Base-by-base conservation (phyloP, 2,888 invertebrate species). In the Oegoconia quadripuncta region DNA sequence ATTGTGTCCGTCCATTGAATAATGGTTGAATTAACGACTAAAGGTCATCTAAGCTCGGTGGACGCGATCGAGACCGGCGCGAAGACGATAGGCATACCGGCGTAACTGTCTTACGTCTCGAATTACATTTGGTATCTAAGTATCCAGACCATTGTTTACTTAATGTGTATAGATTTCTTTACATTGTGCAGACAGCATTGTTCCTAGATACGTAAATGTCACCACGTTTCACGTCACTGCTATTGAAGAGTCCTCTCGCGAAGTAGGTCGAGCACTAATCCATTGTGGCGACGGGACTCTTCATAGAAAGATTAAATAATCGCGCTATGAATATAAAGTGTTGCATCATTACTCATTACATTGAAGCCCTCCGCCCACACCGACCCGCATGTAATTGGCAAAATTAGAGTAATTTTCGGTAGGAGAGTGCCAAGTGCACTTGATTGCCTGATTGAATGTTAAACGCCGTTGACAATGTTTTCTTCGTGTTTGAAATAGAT, bases 381-480 rank as follows among this genome's bases (percentile, higher is more conserved):
- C 45, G 42, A n/a, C 52, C 59, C 56, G 64, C 60, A 57, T 59
- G 63, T 77, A 75, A 78, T 81, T 82, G 77, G 60, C 68, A 55
- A 77, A 74, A 80, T 83, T 74, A 75, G 53, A 63, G 52, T 70
- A 64, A 75, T 72, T 74, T 72, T 73, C 63, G 67, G 63, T 64
- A 60, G 52, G 59, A 55, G 59, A 61, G 57, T 50, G 56, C 46
- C 57, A 46, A 56, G 53, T 50, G 49, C 46, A 15, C 17, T 25
- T 34, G 16, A 17, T 8, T n/a, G 3, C 16, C 11, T 34, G 16
- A 26, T 34, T 22, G 11, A 32, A 32, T 18, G 20, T 8, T 3
- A 6, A 20, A 6, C 20, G 7, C 20, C 20, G n/a, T n/a, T n/a
- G n/a, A n/a, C n/a, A n/a, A n/a, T n/a, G n/a, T n/a, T n/a, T n/a